Evolutionary conservation across 2,888 invertebrate species (phyloP).

Genomic region (Blera fallax): DNA sequence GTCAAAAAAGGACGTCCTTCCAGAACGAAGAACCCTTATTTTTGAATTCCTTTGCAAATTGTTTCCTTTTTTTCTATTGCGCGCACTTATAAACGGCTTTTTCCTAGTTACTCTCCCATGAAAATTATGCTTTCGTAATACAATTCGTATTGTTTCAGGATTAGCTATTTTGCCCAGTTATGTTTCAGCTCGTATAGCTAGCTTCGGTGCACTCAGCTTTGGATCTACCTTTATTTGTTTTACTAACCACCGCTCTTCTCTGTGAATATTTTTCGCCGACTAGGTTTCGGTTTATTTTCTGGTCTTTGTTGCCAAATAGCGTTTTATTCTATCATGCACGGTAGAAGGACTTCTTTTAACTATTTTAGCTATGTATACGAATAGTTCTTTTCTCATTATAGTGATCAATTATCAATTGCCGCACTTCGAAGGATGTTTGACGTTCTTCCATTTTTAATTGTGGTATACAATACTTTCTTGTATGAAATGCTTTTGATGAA

Average conservation of each 20-base stretch:
- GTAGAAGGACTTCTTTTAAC: not conserved
- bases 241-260: not conserved
- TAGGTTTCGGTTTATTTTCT: not conserved
- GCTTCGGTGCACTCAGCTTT: not conserved
- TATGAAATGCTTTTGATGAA: no score
- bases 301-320: not conserved
- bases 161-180: not conserved
- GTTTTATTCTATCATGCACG: not conserved
- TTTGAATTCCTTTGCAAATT: not conserved
- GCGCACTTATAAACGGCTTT: not conserved
- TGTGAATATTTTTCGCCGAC: not conserved
- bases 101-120: not conserved
- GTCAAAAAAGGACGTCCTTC: no score
- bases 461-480: no score
- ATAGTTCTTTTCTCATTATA: not conserved
- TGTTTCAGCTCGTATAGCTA: not conserved
- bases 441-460: no score
- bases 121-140: not conserved
- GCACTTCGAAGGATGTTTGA: not conserved
- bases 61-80: not conserved
- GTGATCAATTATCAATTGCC: no score
- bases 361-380: not conserved
- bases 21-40: no score
- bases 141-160: not conserved
- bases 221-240: not conserved